Base-by-base conservation (phyloP, 2,888 invertebrate genomes). In the Microchrysa polita region DNA sequence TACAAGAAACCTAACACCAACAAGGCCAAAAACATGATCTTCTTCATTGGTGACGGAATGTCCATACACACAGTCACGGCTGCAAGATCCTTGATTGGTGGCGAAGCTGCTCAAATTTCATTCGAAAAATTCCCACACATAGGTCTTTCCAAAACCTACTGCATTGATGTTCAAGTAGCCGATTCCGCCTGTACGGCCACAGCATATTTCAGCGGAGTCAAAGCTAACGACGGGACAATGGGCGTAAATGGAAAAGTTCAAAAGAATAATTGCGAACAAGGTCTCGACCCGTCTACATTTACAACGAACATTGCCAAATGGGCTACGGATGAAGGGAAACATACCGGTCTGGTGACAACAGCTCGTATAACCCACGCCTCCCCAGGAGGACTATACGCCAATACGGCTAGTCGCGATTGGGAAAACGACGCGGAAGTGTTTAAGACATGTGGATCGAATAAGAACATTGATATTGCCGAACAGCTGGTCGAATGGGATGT, bases 181-280 rank as follows among this genome's bases (percentile, higher is more conserved):
- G 95, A 95, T 80, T 94, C 94, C 0, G 94, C 95, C 0, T 93
- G 93, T 80, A 91, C 93, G 0, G 91, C 92, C 0, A 95, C 94
- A 0, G 94, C 94, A 0, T 93, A 92, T 80, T 83, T 94, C 53
- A 86, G 89, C 1, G 95, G 95, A 0, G 91, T 93, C 0, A 95
- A 95, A 84, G 90, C 88, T 18, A 94, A 93, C 82, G 88, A 87
- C 77, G 88, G 90, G 61, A 90, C 90, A 0, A 87, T 94, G 20
- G 94, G 95, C 0, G 88, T 95, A 0, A 90, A 90, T 27, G 92
- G 88, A 0, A 87, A 87, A 0, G 92, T 92, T 0, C 83, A 83
- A 48, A 84, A 88, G 0, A 87, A 88, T 0, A 89, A 92, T 80
- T 93, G 92, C 80, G 80, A 84, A 1, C 87, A 87, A 0, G 88